These are phyloP conservation scores for Archaeoteleia sp. DNA, from an alignment of 2,888 invertebrate species.

Conservation along the genomic window DNA sequence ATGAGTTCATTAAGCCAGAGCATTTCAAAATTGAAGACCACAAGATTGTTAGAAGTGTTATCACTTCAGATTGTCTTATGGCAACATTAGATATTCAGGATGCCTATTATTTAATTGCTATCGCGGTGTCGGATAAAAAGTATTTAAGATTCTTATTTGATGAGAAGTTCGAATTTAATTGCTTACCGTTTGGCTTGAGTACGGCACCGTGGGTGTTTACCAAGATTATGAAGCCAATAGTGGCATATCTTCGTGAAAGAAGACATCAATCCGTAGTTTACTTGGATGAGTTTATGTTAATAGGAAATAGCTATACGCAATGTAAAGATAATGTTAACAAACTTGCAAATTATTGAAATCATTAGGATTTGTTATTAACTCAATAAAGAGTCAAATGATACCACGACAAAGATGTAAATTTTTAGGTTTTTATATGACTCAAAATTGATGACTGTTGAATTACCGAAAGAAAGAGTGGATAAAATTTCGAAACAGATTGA, in stretches of 20 bases:
- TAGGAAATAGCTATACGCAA: not conserved
- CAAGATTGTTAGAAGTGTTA: slow-evolving; percentile 1
- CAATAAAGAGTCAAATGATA: not conserved
- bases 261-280: not conserved
- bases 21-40: slow-evolving; percentile 29
- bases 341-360: not conserved
- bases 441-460: not conserved
- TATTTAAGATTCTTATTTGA: slow-evolving; percentile 4
- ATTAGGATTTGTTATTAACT: no score
- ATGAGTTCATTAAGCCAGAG: slow-evolving; percentile 1
- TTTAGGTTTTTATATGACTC: slow-evolving; percentile 8
- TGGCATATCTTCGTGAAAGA: not conserved
- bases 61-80: slow-evolving; percentile 5
- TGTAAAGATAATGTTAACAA: not conserved
- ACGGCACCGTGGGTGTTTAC: slow-evolving; percentile 1
- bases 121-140: slow-evolving; percentile 14
- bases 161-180: not conserved
- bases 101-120: slow-evolving; percentile 37
- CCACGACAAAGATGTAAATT: not conserved
- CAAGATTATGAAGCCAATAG: slow-evolving; percentile 1
- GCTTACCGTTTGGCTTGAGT: not conserved
- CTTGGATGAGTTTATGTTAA: not conserved
- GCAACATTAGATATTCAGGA: slow-evolving; percentile 17
- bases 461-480: not conserved
- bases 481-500: slow-evolving; percentile 2